phyloP scores from a whole-genome alignment of 2,113 vertebrate species.

The Oreochromis niloticus region DNA sequence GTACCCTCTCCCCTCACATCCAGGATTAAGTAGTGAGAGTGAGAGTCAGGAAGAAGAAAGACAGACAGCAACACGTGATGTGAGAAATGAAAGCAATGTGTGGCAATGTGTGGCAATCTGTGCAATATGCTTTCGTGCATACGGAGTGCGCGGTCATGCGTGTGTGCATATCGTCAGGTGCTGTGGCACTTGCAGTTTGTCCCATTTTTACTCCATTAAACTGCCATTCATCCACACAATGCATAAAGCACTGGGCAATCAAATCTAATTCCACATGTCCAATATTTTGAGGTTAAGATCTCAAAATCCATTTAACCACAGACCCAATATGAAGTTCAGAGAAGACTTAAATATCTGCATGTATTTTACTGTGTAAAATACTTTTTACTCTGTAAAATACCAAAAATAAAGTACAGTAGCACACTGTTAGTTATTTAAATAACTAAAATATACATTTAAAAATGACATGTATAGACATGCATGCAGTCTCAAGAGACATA shows the following conservation, averaged over 20 bases:
- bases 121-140: background rate
- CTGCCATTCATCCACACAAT: background rate
- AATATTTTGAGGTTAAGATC: constrained; percentile 10
- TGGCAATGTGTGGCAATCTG: background rate
- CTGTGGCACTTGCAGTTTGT: background rate
- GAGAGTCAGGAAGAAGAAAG: background rate
- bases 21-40: constrained; percentile 44
- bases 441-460: background rate
- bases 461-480: background rate
- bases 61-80: background rate
- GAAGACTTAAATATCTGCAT: background rate
- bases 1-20: constrained; percentile 40
- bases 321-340: background rate
- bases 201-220: background rate
- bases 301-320: background rate
- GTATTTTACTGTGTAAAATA: background rate
- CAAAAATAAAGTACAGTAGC: background rate
- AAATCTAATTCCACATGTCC: constrained; percentile 23
- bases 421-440: background rate
- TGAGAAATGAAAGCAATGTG: constrained; percentile 20
- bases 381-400: background rate
- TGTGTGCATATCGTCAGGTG: background rate
- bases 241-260: background rate
- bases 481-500: background rate
- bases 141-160: background rate